Base-by-base conservation (phyloP, 2,113 vertebrate genomes). In the Cyprinodon tularosa region DNA sequence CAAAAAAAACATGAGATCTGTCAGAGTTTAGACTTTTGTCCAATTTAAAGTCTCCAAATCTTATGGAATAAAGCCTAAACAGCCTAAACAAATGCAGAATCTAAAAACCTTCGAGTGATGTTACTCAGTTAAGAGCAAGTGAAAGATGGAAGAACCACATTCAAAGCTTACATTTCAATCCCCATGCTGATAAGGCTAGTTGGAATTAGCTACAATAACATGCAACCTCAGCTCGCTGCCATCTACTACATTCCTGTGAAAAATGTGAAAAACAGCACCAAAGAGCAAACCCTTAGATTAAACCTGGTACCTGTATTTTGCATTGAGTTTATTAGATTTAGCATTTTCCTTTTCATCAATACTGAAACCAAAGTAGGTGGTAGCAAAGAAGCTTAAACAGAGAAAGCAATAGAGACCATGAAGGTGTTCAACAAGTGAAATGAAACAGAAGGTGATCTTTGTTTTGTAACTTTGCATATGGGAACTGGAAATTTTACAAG, bases 241-340 rank as follows among this genome's bases (percentile, higher is more conserved):
- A 66, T 61, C 20, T 50, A 62, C 72, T 80, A 89, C 81, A 90
- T 91, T 90, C 73, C 81, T 79, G 68, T 72, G 61, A 45, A 78
- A 80, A 80, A 81, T 53, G 57, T 10, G 66, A 78, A 76, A 63
- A 15, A 59, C 39, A 84, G 84, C 72, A 85, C 72, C 74, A 63
- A 75, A 44, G 3, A 64, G 47, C 12, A 48, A 57, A 76, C 62
- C 29, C 65, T 42, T 37, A 53, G 57, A 68, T n/a, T 62, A 4
- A 44, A 77, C 74, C 42, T 69, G 66, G 42, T 40, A 74, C 67
- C 17, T 74, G 42, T 42, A 66, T 76, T 57, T 57, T n/a, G 20
- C 50, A n/a, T 57, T 3, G 20, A 9, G 50, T 20, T 57, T n/a
- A 20, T 20, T 9, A 57, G 50, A 57, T 57, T n/a, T 9, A n/a